Evolutionary conservation across 2,888 invertebrate genomes (phyloP).

Genomic region (Gandaritis pyraliata): DNA sequence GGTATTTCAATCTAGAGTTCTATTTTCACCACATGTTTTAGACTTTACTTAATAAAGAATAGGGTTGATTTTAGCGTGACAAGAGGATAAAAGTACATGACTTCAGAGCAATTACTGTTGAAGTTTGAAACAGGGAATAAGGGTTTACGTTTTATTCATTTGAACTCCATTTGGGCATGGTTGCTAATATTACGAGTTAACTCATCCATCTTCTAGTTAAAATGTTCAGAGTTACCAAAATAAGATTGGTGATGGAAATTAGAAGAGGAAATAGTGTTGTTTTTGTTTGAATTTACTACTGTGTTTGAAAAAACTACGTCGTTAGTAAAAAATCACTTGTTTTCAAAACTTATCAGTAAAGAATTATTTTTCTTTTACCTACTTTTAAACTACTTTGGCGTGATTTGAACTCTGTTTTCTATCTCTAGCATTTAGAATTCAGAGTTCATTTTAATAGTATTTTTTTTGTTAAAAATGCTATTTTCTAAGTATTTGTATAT

Average conservation of each 20-base stretch:
- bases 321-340: too few species aligned
- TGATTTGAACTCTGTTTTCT: too few species aligned
- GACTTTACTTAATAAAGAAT: neutral
- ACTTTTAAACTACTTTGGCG: too few species aligned
- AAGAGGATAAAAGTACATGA: conserved; percentile 23
- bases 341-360: too few species aligned
- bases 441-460: too few species aligned
- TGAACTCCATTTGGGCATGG: conserved; percentile 53
- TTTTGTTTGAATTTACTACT: neutral
- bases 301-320: too few species aligned
- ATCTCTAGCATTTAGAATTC: too few species aligned
- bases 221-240: conserved; percentile 26
- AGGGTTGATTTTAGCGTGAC: conserved; percentile 1
- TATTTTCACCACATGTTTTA: neutral
- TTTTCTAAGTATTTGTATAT: too few species aligned
- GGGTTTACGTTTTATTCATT: conserved; percentile 52
- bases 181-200: conserved; percentile 35
- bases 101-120: conserved; percentile 43
- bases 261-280: neutral
- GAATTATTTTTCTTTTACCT: too few species aligned
- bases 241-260: conserved; percentile 14
- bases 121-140: conserved; percentile 45
- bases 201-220: conserved; percentile 39
- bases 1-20: conserved; percentile 22
- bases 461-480: too few species aligned